These are phyloP conservation scores for Steatocranus sp. DNA, from an alignment of 2,797 vertebrate species.

Conservation along the genomic window DNA sequence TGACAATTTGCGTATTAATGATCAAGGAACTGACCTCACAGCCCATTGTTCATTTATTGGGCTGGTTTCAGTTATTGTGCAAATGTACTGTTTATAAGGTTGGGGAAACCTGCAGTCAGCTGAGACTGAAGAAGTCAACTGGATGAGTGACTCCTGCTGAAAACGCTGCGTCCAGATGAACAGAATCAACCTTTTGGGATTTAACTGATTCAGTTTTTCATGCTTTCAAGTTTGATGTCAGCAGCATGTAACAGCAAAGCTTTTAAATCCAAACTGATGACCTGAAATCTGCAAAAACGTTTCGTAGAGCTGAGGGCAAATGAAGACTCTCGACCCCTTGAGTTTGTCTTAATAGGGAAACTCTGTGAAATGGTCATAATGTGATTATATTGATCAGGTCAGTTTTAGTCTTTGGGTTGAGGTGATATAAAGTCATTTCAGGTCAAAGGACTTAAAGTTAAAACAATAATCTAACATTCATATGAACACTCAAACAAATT, in stretches of 20 bases:
- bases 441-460: not conserved
- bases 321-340: not conserved
- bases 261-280: not conserved
- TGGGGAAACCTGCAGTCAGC: not conserved
- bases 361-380: not conserved
- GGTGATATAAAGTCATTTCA: not conserved
- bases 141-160: not conserved
- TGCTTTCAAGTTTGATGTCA: not conserved
- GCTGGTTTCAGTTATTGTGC: not conserved
- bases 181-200: not conserved
- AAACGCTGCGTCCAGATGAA: not conserved
- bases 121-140: not conserved
- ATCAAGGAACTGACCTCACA: not conserved
- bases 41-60: not conserved
- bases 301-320: not conserved
- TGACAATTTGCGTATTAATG: not conserved
- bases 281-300: not conserved
- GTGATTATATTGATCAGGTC: not conserved
- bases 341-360: not conserved
- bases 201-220: not conserved
- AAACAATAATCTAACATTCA: not conserved
- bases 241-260: not conserved
- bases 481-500: not conserved
- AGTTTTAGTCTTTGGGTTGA: not conserved
- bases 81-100: not conserved